Evolutionary conservation across 2,888 invertebrate genomes (phyloP).

Genomic region (Oscheius sp.): DNA sequence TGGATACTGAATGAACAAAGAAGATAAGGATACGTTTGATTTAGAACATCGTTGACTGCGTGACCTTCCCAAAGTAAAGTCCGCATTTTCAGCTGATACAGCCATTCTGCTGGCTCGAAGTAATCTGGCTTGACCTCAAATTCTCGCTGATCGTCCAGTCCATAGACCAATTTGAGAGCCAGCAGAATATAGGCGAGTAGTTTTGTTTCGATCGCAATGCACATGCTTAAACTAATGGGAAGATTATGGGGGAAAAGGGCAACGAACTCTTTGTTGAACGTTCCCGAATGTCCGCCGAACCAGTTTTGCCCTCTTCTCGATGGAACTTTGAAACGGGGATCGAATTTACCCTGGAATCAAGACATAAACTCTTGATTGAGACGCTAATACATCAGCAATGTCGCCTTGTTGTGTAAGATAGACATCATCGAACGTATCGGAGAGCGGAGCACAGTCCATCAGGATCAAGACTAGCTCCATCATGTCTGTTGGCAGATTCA

Average conservation of each 20-base stretch:
- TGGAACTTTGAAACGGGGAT: neutral
- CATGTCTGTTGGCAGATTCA: conserved; percentile 57
- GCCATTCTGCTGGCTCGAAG: conserved; percentile 38
- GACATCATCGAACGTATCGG: neutral
- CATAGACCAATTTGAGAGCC: conserved; percentile 57
- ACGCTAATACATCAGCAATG: conserved; percentile 9
- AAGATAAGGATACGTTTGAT: conserved; percentile 14
- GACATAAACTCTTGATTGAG: neutral
- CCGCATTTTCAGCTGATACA: conserved; percentile 52
- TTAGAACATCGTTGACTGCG: conserved; percentile 41
- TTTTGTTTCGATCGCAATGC: conserved; percentile 56
- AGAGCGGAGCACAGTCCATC: conserved; percentile 29
- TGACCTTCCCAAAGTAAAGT: conserved; percentile 48
- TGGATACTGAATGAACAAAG: neutral
- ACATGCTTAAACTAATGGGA: conserved; percentile 41
- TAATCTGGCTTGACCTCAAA: conserved; percentile 11
- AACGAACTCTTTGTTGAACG: neutral
- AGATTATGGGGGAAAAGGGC: neutral
- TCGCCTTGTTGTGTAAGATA: conserved; percentile 33
- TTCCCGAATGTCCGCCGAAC: neutral
- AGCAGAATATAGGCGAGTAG: conserved; percentile 55
- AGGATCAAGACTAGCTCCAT: conserved; percentile 42
- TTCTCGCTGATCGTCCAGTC: conserved; percentile 50
- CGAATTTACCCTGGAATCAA: conserved; percentile 5
- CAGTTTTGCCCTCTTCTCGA: neutral